Base-by-base conservation (phyloP, 1,140 invertebrate genomes). In the Lepidurus arcticus region DNA sequence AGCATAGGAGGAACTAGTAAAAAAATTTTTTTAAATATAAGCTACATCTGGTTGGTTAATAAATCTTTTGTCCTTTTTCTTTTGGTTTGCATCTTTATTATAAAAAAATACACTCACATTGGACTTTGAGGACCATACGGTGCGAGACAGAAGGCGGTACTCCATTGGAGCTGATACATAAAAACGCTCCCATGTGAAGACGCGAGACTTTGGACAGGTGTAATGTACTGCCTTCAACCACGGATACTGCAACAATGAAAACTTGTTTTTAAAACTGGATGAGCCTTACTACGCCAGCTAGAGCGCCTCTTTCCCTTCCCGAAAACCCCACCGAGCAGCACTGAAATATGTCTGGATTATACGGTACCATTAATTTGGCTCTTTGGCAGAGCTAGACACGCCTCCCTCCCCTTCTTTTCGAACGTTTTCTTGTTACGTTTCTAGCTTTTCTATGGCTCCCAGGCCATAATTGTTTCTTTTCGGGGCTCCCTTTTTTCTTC, bases 91-190 rank as follows among this genome's bases (percentile, higher is more conserved):
- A 73, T 73, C 4, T 73, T n/a, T 6, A 6, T 44, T 0, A 16
- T n/a, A 42, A 78, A 53, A 47, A 76, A 78, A 76, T 85, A 92
- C 92, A 92, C 92, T 90, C 87, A 94, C 93, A 96, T 82, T 95
- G 92, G 42, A 95, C 92, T 77, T 92, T 93, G 44, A 96, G 89
- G 85, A 91, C 92, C 82, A 96, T 93, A 82, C 94, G 87, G 85
- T 95, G 95, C 88, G 92, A 94, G 77, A 95, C 92, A 1, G 92
- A 91, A 1, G 94, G 94, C 3, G 93, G 93, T 3, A 95, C 91
- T 9, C 92, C 92, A 82, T 94, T 94, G 13, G 91, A 92, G 75
- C 83, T 93, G 77, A 96, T 95, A 84, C 94, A 95, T 11, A 95
- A 85, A 84, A 95, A 95, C 7, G 93, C 91, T 7, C 94, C 94